Conservation (phyloP, 2,797 vertebrate genomes). For the Cryptoprocta ferox region DNA sequence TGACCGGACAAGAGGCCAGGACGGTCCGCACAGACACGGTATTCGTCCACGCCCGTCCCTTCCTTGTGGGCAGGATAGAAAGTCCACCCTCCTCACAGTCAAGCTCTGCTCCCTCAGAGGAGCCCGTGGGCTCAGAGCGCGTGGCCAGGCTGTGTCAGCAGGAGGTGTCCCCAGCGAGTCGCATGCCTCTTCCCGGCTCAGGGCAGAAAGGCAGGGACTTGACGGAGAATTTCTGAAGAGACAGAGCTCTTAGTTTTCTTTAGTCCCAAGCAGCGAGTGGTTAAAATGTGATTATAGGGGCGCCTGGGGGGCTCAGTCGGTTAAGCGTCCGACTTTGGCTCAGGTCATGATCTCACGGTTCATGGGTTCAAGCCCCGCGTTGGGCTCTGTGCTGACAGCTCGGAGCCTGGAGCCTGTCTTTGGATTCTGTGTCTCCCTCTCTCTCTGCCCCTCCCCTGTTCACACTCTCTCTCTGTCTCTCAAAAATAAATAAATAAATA, state of each 20-base stretch:
- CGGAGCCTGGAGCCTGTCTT: too few species aligned
- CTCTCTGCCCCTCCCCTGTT: too few species aligned
- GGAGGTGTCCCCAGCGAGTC: not conserved
- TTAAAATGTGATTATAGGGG: not conserved
- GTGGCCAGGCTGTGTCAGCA: fast-evolving
- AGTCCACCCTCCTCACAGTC: fast-evolving
- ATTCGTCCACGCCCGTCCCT: fast-evolving
- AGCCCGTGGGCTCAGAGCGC: fast-evolving
- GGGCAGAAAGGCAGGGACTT: not conserved
- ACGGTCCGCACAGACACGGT: too few species aligned
- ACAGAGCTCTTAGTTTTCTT: not conserved
- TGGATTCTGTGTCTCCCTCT: too few species aligned
- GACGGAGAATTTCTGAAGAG: not conserved
- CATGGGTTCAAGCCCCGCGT: too few species aligned
- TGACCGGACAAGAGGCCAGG: too few species aligned
- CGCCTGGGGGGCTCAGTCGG: too few species aligned
- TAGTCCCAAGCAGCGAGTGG: not conserved
- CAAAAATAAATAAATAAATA: too few species aligned
- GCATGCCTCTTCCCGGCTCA: not conserved
- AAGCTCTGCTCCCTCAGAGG: not conserved
- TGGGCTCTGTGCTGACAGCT: too few species aligned
- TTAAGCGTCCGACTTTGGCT: too few species aligned
- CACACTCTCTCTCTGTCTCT: too few species aligned
- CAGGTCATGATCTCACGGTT: too few species aligned
- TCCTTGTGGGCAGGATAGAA: fast-evolving